These are phyloP conservation scores for Umimayanthus chanpuru DNA, from an alignment of 92 coral and sea anemone species.

Conservation along the genomic window DNA sequence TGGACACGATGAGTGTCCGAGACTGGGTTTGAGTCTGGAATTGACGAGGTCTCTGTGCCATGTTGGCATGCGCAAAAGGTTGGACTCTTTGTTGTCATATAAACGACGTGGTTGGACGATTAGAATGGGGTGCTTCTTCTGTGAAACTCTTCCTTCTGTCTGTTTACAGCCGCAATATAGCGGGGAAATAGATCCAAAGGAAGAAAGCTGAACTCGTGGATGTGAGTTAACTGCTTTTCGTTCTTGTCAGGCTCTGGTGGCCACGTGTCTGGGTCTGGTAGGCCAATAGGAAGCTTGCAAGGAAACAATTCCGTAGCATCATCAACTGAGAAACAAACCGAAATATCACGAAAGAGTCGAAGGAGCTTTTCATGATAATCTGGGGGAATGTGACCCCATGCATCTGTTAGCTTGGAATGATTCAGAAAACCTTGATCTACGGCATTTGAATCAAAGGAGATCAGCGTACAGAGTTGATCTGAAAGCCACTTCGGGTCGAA, in stretches of 20 bases:
- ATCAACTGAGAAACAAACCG: background rate
- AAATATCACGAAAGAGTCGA: background rate
- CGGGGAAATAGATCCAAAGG: background rate
- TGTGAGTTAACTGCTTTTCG: background rate
- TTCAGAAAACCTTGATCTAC: background rate
- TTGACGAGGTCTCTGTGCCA: background rate
- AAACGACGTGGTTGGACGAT: background rate
- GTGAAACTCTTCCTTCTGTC: background rate
- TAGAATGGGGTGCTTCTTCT: background rate
- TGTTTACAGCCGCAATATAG: background rate
- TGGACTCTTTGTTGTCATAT: background rate
- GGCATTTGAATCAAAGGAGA: background rate
- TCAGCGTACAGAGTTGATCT: background rate
- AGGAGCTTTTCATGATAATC: background rate
- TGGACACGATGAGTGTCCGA: background rate
- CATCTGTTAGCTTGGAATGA: background rate
- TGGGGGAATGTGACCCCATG: background rate
- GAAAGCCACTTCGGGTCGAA: background rate
- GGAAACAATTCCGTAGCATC: background rate
- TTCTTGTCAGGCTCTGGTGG: background rate
- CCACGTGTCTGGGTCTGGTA: background rate
- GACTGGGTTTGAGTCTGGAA: background rate
- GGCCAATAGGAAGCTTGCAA: background rate
- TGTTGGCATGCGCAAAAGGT: background rate
- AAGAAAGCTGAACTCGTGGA: background rate